Evolutionary conservation across 2,888 invertebrate genomes (phyloP), one percentile per base, ranked within the genome.

Genomic region (Eupsilia transversa): DNA sequence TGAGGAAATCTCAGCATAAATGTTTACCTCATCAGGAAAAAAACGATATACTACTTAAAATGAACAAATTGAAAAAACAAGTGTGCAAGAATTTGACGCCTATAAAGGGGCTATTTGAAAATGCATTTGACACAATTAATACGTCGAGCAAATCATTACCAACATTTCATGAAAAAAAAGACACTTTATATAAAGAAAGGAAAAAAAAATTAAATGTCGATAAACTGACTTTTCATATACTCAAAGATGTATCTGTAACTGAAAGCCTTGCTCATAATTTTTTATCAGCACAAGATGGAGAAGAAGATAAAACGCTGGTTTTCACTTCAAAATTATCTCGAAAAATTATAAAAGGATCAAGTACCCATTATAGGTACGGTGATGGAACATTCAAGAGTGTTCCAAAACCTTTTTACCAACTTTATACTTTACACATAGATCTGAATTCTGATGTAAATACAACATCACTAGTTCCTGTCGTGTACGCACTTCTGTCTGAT

Each of bases 361-460:
- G 69, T 74, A 38, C 64, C 17, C 68, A 74, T 64, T 74, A 59
- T 69, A 64, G 68, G 56, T 68, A 57, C 64, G 64, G 74, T 59
- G 74, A 74, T 70, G 74, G 65, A 65, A 69, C 49, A 63, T 74
- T 64, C 52, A 74, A 74, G 52, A 74, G 65, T 70, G 74, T 70
- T 52, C 69, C 63, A 52, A 74, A 74, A 70, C 65, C 74, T 60
- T 74, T 74, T 60, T 74, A 74, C 74, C 74, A 74, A 74, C 70
- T 74, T 64, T 69, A 68, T 68, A 69, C 69, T 17, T 59, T 70
- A 59, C 74, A 74, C 64, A 63, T 74, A 70, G 74, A 74, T 69
- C 60, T 75, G 27, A 46, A 71, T 75, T 75, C 75, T 65, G 71
- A 75, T 67, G 30, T 70, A 56, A 74, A 74, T 70, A 70, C 69